Evolutionary conservation across 1,140 invertebrate species (phyloP).

Genomic region (Lepidurus arcticus): DNA sequence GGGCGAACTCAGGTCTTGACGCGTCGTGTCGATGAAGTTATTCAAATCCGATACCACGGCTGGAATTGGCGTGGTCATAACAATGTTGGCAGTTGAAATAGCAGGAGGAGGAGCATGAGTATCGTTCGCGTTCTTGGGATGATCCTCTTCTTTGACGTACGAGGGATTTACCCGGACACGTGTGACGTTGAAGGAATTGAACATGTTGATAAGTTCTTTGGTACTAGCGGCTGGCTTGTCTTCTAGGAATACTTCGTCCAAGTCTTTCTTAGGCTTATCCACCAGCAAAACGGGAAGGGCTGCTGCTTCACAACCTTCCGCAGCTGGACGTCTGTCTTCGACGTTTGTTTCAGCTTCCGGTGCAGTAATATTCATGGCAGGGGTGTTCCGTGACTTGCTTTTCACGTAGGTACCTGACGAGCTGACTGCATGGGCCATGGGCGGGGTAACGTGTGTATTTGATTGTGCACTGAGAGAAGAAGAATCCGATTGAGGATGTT

Average conservation of each 20-base stretch:
- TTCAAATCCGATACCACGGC: conserved; percentile 24
- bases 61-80: neutral
- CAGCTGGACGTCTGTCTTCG: conserved; percentile 26
- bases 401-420: conserved; percentile 1
- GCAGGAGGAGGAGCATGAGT: neutral
- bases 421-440: neutral
- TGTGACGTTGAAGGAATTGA: conserved; percentile 54
- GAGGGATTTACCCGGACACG: conserved; percentile 27
- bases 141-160: conserved; percentile 12
- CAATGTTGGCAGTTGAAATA: neutral
- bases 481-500: conserved; percentile 31
- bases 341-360: neutral
- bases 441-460: neutral
- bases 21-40: conserved; percentile 23
- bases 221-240: conserved; percentile 43
- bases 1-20: conserved; percentile 25
- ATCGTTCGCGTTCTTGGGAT: too few relatives aligned
- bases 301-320: conserved; percentile 4
- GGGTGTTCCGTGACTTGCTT: conserved; percentile 28
- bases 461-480: neutral
- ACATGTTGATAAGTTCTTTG: conserved; percentile 56
- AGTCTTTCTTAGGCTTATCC: neutral
- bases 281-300: conserved; percentile 23
- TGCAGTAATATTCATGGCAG: conserved; percentile 31
- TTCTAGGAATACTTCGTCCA: conserved; percentile 35